These are phyloP conservation scores for Grapholita molesta DNA, from an alignment of 1,140 invertebrate species.

Conservation along the genomic window DNA sequence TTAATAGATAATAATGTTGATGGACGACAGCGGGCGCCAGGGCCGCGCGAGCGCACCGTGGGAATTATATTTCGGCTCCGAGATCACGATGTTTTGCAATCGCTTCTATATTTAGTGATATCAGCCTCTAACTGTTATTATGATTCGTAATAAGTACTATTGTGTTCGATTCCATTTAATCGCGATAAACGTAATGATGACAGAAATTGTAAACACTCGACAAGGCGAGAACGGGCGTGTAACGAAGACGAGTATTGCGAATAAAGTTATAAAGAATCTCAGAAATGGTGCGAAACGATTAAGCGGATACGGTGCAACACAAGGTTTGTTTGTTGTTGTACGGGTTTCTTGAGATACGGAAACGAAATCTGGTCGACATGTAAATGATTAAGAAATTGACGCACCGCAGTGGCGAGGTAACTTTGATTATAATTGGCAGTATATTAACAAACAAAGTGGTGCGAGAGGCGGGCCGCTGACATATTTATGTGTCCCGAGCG, in stretches of 20 bases:
- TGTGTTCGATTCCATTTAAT: constrained; percentile 17
- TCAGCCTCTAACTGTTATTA: constrained; percentile 38
- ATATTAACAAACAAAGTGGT: constrained; percentile 73
- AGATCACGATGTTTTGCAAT: constrained; percentile 60
- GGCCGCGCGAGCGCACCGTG: constrained; percentile 55
- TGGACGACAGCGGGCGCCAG: constrained; percentile 60
- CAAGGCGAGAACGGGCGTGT: background rate
- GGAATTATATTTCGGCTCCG: constrained; percentile 59
- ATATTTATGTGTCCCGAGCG: constrained; percentile 66
- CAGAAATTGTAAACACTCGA: background rate
- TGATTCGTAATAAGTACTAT: constrained; percentile 24
- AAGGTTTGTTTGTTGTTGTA: constrained; percentile 23
- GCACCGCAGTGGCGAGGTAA: constrained; percentile 51
- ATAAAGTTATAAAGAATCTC: constrained; percentile 16
- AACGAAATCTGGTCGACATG: constrained; percentile 36
- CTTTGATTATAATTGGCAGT: constrained; percentile 77
- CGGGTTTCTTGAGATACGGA: constrained; percentile 41
- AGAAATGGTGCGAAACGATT: constrained; percentile 23
- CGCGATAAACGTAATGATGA: constrained; percentile 13
- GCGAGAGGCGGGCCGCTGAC: constrained; percentile 58
- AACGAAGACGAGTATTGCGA: constrained; percentile 1
- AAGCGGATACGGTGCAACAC: constrained; percentile 23
- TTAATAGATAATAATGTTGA: constrained; percentile 76
- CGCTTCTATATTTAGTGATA: constrained; percentile 46
- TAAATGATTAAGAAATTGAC: constrained; percentile 67